These are phyloP conservation scores for Sinelater perroti DNA, from an alignment of 2,888 invertebrate genomes.

Conservation along the genomic window DNA sequence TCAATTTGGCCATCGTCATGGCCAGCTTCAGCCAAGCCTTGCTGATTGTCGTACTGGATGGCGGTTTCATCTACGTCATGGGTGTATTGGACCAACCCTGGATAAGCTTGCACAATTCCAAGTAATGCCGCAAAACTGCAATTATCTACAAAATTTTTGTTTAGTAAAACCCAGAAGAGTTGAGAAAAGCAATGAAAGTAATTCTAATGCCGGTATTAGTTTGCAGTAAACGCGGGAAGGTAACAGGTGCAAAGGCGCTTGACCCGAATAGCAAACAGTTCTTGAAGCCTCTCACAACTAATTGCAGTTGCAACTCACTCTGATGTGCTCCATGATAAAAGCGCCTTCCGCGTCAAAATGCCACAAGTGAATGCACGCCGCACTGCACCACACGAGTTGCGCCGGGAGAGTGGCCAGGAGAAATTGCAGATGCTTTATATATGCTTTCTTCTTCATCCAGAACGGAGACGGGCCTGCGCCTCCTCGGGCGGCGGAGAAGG, in stretches of 20 bases:
- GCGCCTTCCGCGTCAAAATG: no score
- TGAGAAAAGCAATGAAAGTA: no score
- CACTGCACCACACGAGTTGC: constrained; percentile 20
- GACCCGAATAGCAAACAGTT: no score
- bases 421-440: constrained; percentile 56
- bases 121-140: not conserved
- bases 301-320: no score
- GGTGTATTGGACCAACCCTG: constrained; percentile 14
- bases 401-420: constrained; percentile 42
- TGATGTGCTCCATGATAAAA: no score
- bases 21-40: constrained; percentile 4
- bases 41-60: constrained; percentile 8
- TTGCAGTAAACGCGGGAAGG: no score
- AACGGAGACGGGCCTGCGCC: constrained; percentile 27
- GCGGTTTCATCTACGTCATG: constrained; percentile 11
- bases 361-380: constrained; percentile 35
- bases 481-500: no score
- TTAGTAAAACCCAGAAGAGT: no score
- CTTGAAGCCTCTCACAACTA: no score
- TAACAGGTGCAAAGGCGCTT: no score
- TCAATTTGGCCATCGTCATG: not conserved
- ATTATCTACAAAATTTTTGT: not conserved
- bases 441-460: constrained; percentile 51
- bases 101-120: constrained; percentile 17
- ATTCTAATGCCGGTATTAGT: no score